phyloP scores from a whole-genome alignment of 2,888 invertebrate species.

The Danaus chrysippus region DNA sequence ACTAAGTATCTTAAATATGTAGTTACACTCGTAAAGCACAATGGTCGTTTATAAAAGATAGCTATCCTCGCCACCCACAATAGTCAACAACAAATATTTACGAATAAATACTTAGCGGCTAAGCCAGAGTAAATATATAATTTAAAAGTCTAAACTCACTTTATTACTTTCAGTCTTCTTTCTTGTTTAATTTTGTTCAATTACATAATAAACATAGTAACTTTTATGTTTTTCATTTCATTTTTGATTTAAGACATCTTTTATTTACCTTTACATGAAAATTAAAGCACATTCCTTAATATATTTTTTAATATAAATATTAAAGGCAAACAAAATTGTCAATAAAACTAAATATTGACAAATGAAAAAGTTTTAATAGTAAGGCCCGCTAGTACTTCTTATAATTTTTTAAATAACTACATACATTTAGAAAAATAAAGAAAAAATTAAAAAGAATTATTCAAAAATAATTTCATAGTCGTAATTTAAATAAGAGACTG shows the following conservation, averaged over 20 bases:
- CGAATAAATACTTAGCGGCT: background rate
- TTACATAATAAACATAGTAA: background rate
- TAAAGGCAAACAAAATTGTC: too few species aligned
- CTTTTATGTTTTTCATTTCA: too few species aligned
- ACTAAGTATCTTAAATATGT: constrained; percentile 33
- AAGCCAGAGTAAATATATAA: constrained; percentile 2
- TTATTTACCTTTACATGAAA: constrained; percentile 3
- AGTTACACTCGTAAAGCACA: constrained; percentile 34
- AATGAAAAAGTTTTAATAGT: too few species aligned
- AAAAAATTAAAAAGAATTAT: too few species aligned
- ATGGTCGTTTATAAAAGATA: constrained; percentile 32
- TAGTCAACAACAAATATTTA: constrained; percentile 10
- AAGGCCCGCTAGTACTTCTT: too few species aligned
- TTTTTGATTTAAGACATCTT: constrained; percentile 5
- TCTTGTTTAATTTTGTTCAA: background rate
- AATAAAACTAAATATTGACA: too few species aligned
- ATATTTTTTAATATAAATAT: too few species aligned
- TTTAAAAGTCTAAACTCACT: constrained; percentile 13
- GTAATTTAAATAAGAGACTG: too few species aligned
- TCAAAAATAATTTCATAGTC: too few species aligned
- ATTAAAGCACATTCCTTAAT: too few species aligned
- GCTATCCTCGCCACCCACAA: constrained; percentile 22
- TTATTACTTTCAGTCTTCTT: background rate
- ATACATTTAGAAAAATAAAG: too few species aligned
- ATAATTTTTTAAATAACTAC: too few species aligned